Evolutionary conservation across 2,113 vertebrate species (phyloP).

Genomic region (Cricetomys ansorgei): DNA sequence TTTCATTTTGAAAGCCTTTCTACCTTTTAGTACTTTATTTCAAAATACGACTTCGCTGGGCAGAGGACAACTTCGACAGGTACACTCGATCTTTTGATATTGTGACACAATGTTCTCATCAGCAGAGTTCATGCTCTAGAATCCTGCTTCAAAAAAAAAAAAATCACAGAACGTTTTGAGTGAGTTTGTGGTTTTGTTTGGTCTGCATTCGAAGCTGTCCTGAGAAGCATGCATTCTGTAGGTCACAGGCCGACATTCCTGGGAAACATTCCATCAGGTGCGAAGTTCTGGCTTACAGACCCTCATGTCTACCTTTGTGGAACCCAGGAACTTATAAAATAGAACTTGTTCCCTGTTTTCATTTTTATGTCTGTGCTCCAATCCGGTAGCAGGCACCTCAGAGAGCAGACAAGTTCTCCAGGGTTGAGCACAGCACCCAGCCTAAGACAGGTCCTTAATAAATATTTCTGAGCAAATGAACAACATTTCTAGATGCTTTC

Average conservation of each 20-base stretch:
- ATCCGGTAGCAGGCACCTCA: neutral
- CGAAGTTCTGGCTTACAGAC: neutral
- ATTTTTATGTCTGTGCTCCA: neutral
- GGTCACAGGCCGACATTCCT: neutral
- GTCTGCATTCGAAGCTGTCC: neutral
- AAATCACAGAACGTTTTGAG: neutral
- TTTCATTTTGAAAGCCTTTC: constrained; percentile 16
- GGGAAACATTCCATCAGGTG: neutral
- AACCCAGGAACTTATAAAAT: neutral
- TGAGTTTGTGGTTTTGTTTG: neutral
- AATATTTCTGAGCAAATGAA: neutral
- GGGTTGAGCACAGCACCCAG: neutral
- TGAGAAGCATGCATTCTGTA: neutral
- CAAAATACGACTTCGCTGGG: neutral
- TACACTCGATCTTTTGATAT: neutral
- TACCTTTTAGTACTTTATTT: neutral
- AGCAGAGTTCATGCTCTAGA: neutral
- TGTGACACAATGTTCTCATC: neutral
- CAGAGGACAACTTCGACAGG: neutral
- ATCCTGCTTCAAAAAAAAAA: neutral
- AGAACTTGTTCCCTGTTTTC: neutral
- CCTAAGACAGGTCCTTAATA: neutral
- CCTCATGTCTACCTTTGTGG: fast-evolving
- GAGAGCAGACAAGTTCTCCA: neutral
- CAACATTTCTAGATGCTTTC: neutral